Base-by-base conservation (phyloP, 2,113 vertebrate genomes). In the Pseudorasbora parva region DNA sequence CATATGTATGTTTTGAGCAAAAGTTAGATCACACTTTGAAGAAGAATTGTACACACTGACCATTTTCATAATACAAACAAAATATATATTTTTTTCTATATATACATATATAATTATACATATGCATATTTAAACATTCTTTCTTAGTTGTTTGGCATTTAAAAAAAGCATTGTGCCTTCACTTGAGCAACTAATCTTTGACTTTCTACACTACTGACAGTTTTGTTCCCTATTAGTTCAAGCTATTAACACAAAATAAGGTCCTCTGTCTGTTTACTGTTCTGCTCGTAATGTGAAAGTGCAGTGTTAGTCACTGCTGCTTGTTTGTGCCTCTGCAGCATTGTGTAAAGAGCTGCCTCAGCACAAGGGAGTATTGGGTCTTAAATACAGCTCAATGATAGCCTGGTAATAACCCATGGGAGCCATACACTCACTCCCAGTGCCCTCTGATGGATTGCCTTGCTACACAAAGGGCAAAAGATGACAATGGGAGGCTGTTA, bases 401-500 rank as follows among this genome's bases (percentile, higher is more conserved):
- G 91, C 89, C 86, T 88, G 87, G 89, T 93, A 92, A 93, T 93
- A 92, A 92, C 92, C 92, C 91, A 83, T 88, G 90, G 92, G 93
- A 93, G 91, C 89, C 91, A 85, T 69, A 74, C 84, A 86, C 90
- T 90, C 76, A 21, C 89, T 89, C 77, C 84, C 86, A 87, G 90
- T 87, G 59, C 81, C 11, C 19, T 87, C 91, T 94, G 91, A 93
- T 86, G 89, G 91, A 93, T 94, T 88, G 91, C 88, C 89, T 88
- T 54, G 84, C 86, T 90, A 91, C 90, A 93, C 91, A 93, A 94
- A 94, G 91, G 92, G 90, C 91, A 92, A 85, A 83, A 85, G 12
- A 90, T 91, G 89, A 93, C 92, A 92, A 92, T 91, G 87, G 91
- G 91, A 92, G 89, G 91, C 82, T 83, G 92, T 93, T 94, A 92